Conservation (phyloP, 2,888 invertebrate species). For the Scaptomyza caliginosa region DNA sequence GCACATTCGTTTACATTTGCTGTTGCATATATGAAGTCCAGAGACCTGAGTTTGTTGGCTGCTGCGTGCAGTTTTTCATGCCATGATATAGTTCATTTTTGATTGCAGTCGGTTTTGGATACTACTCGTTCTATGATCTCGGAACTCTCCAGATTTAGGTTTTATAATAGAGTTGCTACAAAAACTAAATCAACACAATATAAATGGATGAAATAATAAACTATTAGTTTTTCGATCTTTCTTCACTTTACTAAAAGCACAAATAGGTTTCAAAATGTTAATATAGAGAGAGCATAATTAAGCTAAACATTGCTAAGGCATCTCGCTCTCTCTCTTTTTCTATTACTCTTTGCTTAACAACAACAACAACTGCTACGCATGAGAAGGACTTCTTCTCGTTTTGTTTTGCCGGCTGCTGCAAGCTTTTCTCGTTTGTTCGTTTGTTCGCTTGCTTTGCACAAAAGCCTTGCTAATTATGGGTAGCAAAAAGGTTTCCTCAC, state of each 20-base stretch:
- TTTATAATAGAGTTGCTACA: neutral
- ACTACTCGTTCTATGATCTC: conserved; percentile 43
- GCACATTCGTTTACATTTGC: conserved; percentile 26
- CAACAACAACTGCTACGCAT: conserved; percentile 2
- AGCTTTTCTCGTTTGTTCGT: conserved; percentile 11
- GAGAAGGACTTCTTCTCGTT: neutral
- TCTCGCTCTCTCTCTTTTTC: conserved; percentile 7
- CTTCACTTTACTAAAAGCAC: too few species aligned
- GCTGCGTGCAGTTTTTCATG: conserved; percentile 43
- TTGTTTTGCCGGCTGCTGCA: conserved; percentile 13
- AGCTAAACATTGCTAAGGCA: conserved; percentile 54
- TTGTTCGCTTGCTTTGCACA: conserved; percentile 43
- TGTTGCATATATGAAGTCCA: neutral
- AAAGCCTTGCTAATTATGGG: conserved; percentile 73
- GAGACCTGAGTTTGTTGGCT: conserved; percentile 25
- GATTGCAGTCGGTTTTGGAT: conserved; percentile 60
- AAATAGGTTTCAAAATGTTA: too few species aligned
- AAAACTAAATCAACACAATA: neutral
- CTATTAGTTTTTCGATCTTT: too few species aligned
- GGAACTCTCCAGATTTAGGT: neutral
- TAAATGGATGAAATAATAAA: too few species aligned
- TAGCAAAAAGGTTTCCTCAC: conserved; percentile 63
- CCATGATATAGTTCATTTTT: conserved; percentile 43
- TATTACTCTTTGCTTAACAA: neutral
- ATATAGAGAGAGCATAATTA: conserved; percentile 10